These are phyloP conservation scores for Felis chaus DNA, from an alignment of 2,113 vertebrate genomes.

Conservation along the genomic window DNA sequence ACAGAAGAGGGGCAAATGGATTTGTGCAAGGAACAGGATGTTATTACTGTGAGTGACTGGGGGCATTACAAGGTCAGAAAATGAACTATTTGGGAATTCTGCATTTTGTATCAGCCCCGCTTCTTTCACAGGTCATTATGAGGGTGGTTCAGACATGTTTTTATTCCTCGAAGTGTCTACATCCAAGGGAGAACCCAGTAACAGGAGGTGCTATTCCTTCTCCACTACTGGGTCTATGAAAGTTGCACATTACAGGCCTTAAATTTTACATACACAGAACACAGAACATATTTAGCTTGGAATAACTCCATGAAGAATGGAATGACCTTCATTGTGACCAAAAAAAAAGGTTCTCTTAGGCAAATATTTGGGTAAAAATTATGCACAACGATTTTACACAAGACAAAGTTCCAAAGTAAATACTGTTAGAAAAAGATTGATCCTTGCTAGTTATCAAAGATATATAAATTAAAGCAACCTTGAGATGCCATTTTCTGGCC, in stretches of 20 bases:
- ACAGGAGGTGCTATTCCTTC: background rate
- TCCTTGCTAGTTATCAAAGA: background rate
- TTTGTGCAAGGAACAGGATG: background rate
- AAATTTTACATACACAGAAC: background rate
- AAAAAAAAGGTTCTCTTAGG: background rate
- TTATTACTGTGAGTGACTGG: background rate
- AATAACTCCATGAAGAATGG: background rate
- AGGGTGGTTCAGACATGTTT: background rate
- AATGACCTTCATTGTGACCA: background rate
- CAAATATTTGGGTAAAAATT: background rate
- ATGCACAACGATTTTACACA: background rate
- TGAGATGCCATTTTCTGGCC: background rate
- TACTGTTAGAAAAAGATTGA: background rate
- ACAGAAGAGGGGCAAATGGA: background rate
- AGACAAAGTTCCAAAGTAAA: conserved; percentile 12
- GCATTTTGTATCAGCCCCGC: background rate
- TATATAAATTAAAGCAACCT: background rate
- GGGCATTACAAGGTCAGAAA: background rate
- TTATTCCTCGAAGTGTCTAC: background rate
- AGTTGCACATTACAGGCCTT: background rate
- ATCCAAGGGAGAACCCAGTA: background rate
- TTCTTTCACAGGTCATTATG: background rate
- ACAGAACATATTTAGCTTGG: conserved; percentile 40
- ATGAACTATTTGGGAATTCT: background rate
- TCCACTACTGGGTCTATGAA: background rate